These are phyloP conservation scores for Myotis myotis DNA, from an alignment of 2,797 vertebrate species.

Conservation along the genomic window DNA sequence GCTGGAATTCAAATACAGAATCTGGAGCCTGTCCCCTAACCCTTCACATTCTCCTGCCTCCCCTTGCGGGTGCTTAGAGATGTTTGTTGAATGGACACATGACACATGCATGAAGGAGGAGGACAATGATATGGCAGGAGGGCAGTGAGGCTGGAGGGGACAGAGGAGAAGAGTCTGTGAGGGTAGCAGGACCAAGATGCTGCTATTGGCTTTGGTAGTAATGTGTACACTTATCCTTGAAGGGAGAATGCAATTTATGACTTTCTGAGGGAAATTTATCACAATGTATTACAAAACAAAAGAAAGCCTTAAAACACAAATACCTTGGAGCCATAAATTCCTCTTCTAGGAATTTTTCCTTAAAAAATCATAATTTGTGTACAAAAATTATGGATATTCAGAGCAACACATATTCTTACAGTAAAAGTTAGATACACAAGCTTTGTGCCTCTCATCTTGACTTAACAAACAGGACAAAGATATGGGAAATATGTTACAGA, in stretches of 20 bases:
- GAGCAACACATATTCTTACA: not conserved
- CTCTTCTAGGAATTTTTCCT: slow-evolving; percentile 4
- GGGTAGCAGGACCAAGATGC: not conserved
- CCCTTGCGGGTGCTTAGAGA: not conserved
- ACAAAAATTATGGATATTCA: not conserved
- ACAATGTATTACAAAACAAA: slow-evolving; percentile 8
- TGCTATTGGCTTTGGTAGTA: not conserved
- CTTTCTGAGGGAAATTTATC: not conserved
- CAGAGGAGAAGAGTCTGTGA: not conserved
- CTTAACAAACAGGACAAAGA: not conserved
- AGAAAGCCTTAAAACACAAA: slow-evolving; percentile 10
- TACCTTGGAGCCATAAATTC: not conserved
- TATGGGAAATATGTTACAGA: not conserved
- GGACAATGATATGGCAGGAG: not conserved
- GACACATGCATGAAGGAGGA: not conserved
- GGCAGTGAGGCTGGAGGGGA: not conserved
- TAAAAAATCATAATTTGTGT: not conserved
- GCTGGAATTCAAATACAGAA: not conserved
- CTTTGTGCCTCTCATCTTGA: not conserved
- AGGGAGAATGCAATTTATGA: not conserved
- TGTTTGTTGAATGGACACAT: not conserved
- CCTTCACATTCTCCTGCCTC: not conserved
- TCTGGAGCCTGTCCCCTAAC: not conserved
- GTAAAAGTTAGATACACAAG: not conserved
- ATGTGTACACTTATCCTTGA: not conserved